Conservation (phyloP, 2,797 vertebrate species). For the Otus scops region DNA sequence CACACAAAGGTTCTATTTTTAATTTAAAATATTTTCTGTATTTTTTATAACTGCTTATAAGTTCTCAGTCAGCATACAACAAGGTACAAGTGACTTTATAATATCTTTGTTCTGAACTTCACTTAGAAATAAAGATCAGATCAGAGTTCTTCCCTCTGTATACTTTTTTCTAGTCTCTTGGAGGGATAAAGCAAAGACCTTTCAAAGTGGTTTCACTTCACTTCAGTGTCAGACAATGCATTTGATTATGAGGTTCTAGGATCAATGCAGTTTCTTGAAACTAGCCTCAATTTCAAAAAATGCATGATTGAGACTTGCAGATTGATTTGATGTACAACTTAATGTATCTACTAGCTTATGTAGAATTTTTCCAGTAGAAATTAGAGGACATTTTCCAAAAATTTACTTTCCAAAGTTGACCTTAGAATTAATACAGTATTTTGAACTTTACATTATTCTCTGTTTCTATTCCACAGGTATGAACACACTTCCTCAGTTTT, state of each 20-base stretch:
- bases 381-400: neutral
- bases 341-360: accelerated
- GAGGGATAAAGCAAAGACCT: neutral
- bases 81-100: neutral
- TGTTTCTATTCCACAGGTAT: neutral
- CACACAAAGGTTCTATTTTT: neutral
- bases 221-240: slow-evolving; percentile 1
- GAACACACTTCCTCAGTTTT: neutral
- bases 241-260: slow-evolving; percentile 31
- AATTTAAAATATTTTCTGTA: neutral
- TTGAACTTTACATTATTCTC: neutral
- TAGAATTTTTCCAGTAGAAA: neutral
- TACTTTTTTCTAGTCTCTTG: neutral
- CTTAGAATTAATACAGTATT: neutral
- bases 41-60: neutral
- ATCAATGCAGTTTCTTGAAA: slow-evolving; percentile 14
- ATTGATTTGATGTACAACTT: neutral
- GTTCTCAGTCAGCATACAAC: neutral
- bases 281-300: neutral
- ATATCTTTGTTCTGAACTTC: neutral
- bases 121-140: neutral
- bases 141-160: neutral
- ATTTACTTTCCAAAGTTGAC: neutral
- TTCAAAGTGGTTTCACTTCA: neutral
- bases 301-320: neutral